Conservation (phyloP, 1,140 invertebrate genomes). For the Lepidostoma basale region DNA sequence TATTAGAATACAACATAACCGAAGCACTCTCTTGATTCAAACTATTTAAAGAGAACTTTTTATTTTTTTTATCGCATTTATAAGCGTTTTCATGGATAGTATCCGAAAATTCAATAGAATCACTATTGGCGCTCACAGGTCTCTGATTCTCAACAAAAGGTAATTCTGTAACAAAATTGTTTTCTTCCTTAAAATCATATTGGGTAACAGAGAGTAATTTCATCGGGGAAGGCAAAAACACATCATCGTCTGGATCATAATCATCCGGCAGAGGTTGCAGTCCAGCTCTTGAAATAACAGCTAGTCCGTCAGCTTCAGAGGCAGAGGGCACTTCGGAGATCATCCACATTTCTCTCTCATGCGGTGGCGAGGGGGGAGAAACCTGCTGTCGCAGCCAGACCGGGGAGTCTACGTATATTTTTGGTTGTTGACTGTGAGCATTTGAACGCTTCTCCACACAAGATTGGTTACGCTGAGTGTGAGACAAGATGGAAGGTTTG, state of each 20-base stretch:
- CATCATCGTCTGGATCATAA: conserved; percentile 35
- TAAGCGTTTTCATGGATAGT: background rate
- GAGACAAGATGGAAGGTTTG: conserved; percentile 51
- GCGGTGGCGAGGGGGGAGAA: background rate
- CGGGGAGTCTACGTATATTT: conserved; percentile 57
- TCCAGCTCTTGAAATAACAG: background rate
- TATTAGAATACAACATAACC: background rate
- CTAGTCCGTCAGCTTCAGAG: conserved; percentile 23
- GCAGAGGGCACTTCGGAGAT: conserved; percentile 42
- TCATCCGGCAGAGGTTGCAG: background rate
- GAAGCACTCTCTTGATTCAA: background rate
- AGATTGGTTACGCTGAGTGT: conserved; percentile 30
- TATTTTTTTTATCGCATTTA: background rate
- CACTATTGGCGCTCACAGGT: background rate
- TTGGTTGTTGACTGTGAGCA: conserved; percentile 47
- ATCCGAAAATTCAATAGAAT: conserved; percentile 1
- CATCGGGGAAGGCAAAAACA: conserved; percentile 35
- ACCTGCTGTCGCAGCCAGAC: conserved; percentile 55
- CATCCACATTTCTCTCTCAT: conserved; percentile 38
- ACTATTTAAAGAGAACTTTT: background rate
- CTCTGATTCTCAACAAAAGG: conserved; percentile 18
- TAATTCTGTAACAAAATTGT: conserved; percentile 27
- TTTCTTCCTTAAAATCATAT: conserved; percentile 33
- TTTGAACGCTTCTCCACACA: conserved; percentile 34
- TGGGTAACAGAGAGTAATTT: conserved; percentile 14